Base-by-base conservation (phyloP, 2,113 vertebrate genomes). In the Pollachius pollachius region DNA sequence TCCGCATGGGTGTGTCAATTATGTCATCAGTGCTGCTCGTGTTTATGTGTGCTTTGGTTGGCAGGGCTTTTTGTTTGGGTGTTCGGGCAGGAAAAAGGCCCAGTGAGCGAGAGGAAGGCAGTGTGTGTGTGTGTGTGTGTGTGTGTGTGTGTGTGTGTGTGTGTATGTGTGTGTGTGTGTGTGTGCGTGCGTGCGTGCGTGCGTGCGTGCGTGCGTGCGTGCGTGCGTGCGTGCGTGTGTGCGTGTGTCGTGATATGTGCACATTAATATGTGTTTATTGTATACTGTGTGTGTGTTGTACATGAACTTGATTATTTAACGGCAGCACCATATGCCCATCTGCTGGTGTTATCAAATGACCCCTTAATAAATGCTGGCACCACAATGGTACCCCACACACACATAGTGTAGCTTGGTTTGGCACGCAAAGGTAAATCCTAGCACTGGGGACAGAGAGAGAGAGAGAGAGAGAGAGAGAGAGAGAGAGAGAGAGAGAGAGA, bases 151-250 rank as follows among this genome's bases (percentile, higher is more conserved):
- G 60, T 62, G 18, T 21, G 11, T 41, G 37, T 41, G 37, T 41
- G 37, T 41, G 37, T 41, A 4, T 41, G 37, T 41, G 37, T 41
- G 37, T 41, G 37, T 41, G 37, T 41, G 37, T 41, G 6, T 41
- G n/a, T 61, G n/a, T 21, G 18, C 2, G 59, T 21, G 19, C 6
- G n/a, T 61, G 4, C 23, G 6, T 13, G 19, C 23, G 59, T 41
- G 59, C 3, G 15, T 37, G 63, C 41, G 63, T 64, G 63, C 41
- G 63, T 64, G 27, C 41, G 30, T 64, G 63, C 41, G 63, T 64
- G 63, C 5, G 63, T 65, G 64, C 18, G 37, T 48, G 64, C 48
- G 64, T 48, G 34, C 48, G 34, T 48, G 34, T 62, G 23, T 30
- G 23, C 16, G 23, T 30, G 23, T 30, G 61, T 30, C 23, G 27